A percentile compares a stretch with the other conserved stretches of the same genome.
Evolutionary conservation across 2,797 vertebrate genomes (phyloP).

Genomic region (Poecilia gillii): DNA sequence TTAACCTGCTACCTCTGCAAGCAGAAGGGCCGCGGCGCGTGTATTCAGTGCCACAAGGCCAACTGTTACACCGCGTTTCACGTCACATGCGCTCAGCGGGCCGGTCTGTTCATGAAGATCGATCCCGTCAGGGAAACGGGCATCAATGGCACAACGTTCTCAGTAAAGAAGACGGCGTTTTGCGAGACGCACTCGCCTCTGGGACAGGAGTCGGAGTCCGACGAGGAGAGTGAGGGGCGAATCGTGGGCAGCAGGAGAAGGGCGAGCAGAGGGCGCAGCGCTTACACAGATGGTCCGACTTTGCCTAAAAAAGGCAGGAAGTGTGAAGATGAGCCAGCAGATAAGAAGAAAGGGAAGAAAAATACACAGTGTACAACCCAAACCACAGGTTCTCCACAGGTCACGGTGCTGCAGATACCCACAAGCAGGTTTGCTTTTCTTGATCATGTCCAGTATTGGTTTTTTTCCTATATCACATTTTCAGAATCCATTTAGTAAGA

Average conservation of each 20-base stretch:
- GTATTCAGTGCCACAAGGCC: constrained; percentile 97
- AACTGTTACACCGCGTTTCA: constrained; percentile 99
- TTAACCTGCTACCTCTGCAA: constrained; percentile 96
- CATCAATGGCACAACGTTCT: constrained; percentile 92
- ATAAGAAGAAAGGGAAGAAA: constrained; percentile 92
- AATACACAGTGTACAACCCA: constrained; percentile 70
- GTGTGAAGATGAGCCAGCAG: constrained; percentile 80
- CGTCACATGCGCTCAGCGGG: constrained; percentile 94
- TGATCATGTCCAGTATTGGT: background rate
- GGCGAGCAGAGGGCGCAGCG: constrained; percentile 77
- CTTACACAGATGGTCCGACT: constrained; percentile 75
- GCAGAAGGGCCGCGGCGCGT: constrained; percentile 92
- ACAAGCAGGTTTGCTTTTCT: constrained; percentile 86
- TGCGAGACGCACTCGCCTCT: constrained; percentile 92
- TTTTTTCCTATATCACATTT: background rate
- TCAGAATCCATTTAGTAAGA: background rate
- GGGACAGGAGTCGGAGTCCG: constrained; percentile 67
- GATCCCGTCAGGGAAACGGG: constrained; percentile 94
- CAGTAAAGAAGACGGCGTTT: constrained; percentile 96
- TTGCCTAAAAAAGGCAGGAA: constrained; percentile 81
- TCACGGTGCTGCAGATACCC: constrained; percentile 90
- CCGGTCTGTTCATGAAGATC: constrained; percentile 98
- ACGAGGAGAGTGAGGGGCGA: constrained; percentile 80
- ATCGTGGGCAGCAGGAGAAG: constrained; percentile 83
- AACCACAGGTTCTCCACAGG: constrained; percentile 81